Conservation (phyloP, 1,140 invertebrate species). For the Drusus annulatus region DNA sequence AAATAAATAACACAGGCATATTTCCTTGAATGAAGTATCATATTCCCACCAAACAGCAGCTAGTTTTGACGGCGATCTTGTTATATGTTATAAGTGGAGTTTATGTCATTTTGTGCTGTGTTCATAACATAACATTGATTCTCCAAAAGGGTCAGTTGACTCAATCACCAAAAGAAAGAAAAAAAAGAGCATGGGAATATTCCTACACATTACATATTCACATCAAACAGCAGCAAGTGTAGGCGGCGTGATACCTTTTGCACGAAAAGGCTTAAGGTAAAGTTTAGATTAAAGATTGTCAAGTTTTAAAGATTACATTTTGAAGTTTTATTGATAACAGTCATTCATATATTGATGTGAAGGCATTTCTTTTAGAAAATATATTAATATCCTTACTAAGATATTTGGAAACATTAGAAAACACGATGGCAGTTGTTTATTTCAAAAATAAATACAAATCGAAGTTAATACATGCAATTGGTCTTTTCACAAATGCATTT, state of each 20-base stretch:
- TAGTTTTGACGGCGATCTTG: too few relatives aligned
- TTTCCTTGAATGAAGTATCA: too few relatives aligned
- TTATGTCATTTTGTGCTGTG: too few relatives aligned
- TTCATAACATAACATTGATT: too few relatives aligned
- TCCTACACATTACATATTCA: too few relatives aligned
- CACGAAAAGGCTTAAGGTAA: constrained; percentile 29
- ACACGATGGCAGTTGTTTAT: neutral
- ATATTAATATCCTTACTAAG: constrained; percentile 18
- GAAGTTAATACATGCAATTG: neutral
- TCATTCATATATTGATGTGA: constrained; percentile 36
- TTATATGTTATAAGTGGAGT: too few relatives aligned
- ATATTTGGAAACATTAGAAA: neutral
- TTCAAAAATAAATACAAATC: neutral
- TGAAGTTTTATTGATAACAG: constrained; percentile 26
- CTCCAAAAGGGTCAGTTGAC: too few relatives aligned
- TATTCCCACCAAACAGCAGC: too few relatives aligned
- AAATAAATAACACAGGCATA: too few relatives aligned
- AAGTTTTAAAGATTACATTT: constrained; percentile 27
- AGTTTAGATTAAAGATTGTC: constrained; percentile 39
- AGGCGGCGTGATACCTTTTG: constrained; percentile 10
- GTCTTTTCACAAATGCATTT: too few relatives aligned
- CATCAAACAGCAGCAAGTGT: neutral
- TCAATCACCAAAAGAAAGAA: too few relatives aligned
- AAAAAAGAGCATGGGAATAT: too few relatives aligned
- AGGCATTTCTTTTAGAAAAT: constrained; percentile 36